phyloP scores from a whole-genome alignment of 2,113 vertebrate genomes.

The Tragelaphus buxtoni region DNA sequence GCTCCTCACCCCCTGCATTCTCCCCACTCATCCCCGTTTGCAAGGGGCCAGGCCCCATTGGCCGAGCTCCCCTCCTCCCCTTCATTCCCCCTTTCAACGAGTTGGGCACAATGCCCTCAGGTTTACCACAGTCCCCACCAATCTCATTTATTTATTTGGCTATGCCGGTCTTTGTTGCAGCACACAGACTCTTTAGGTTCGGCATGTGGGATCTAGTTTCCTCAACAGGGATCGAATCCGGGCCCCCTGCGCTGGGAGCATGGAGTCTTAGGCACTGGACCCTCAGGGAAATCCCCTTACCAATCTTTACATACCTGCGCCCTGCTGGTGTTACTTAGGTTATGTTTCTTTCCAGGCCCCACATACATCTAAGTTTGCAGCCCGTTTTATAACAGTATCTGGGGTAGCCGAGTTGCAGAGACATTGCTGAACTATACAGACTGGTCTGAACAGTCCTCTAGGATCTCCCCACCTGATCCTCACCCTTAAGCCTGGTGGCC shows the following conservation, averaged over 20 bases:
- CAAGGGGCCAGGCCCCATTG: background rate
- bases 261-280: background rate
- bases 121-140: background rate
- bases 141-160: background rate
- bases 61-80: background rate
- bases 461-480: background rate
- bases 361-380: background rate
- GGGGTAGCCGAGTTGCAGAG: background rate
- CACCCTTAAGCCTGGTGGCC: background rate
- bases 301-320: background rate
- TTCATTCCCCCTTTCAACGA: background rate
- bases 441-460: background rate
- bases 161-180: background rate
- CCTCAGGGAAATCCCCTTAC: background rate
- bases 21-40: too few species aligned
- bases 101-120: background rate
- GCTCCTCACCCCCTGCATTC: rapidly evolving
- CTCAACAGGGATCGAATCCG: rapidly evolving
- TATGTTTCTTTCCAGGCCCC: background rate
- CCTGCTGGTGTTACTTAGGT: background rate
- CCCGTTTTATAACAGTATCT: too few species aligned
- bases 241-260: background rate
- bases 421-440: background rate
- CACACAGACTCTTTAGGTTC: background rate
- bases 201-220: background rate